Percentiles rank a stretch among this genome's conserved stretches.
phyloP scores from a whole-genome alignment of 2,888 invertebrate species.

The Leucania comma region DNA sequence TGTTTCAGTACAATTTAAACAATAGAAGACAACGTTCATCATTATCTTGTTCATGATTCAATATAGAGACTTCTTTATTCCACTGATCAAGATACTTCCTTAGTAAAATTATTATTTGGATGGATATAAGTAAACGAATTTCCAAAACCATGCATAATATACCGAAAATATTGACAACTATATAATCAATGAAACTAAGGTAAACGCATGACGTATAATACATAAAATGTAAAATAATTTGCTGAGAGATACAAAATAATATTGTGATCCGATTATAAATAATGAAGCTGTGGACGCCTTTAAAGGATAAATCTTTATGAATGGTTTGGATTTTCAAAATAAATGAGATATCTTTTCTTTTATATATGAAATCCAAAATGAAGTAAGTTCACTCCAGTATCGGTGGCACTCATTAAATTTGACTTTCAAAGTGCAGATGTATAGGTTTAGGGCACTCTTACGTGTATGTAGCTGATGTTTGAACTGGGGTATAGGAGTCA shows the following conservation, averaged over 20 bases:
- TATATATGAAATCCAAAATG: background rate
- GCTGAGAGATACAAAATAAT: background rate
- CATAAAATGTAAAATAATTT: background rate
- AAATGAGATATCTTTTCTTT: conserved; percentile 21
- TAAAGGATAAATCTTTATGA: conserved; percentile 22
- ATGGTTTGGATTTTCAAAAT: conserved; percentile 45
- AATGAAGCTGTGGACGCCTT: conserved; percentile 13
- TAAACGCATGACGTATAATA: background rate
- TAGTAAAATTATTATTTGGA: conserved; percentile 7
- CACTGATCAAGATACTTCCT: conserved; percentile 10
- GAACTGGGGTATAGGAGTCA: no score
- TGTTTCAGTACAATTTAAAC: background rate
- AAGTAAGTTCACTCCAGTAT: no score
- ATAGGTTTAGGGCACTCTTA: no score
- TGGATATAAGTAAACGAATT: conserved; percentile 5
- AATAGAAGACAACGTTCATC: background rate
- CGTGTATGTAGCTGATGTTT: no score
- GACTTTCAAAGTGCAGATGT: no score
- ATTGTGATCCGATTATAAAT: conserved; percentile 41
- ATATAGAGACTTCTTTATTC: background rate
- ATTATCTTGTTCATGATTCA: background rate
- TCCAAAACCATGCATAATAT: background rate
- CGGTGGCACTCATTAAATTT: no score
- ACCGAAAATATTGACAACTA: background rate
- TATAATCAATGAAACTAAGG: background rate